Conservation (phyloP, 2,113 vertebrate species). For the Odobenus rosmarus region DNA sequence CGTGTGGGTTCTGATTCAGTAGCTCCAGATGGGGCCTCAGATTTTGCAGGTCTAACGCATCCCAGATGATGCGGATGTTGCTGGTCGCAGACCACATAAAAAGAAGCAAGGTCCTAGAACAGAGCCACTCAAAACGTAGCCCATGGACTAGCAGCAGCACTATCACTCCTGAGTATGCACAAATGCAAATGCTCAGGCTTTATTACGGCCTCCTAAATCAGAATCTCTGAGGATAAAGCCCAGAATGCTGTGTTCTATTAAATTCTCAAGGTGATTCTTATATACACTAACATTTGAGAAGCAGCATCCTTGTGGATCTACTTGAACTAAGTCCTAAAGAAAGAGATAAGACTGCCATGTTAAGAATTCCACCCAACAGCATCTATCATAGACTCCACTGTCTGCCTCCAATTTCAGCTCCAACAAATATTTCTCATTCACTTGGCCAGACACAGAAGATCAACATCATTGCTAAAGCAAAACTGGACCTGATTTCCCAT, state of each 20-base stretch:
- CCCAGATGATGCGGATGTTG: background rate
- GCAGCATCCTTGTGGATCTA: background rate
- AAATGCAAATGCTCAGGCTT: background rate
- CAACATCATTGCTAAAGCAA: conserved; percentile 36
- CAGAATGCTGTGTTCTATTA: background rate
- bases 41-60: background rate
- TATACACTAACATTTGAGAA: background rate
- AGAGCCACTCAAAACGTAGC: background rate
- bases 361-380: background rate
- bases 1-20: background rate
- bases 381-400: conserved; percentile 10
- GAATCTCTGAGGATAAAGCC: background rate
- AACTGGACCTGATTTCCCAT: background rate
- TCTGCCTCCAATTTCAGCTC: background rate
- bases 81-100: background rate
- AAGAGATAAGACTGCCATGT: background rate
- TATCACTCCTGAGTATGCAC: too few species aligned
- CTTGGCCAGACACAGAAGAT: background rate
- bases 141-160: background rate
- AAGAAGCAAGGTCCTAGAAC: background rate
- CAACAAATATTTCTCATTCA: background rate
- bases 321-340: background rate
- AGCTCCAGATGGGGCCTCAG: background rate
- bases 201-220: background rate
- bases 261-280: background rate